A percentile compares a stretch with the other conserved stretches of the same genome.
Evolutionary conservation across 2,888 invertebrate species (phyloP).

Genomic region (Aelia acuminata): DNA sequence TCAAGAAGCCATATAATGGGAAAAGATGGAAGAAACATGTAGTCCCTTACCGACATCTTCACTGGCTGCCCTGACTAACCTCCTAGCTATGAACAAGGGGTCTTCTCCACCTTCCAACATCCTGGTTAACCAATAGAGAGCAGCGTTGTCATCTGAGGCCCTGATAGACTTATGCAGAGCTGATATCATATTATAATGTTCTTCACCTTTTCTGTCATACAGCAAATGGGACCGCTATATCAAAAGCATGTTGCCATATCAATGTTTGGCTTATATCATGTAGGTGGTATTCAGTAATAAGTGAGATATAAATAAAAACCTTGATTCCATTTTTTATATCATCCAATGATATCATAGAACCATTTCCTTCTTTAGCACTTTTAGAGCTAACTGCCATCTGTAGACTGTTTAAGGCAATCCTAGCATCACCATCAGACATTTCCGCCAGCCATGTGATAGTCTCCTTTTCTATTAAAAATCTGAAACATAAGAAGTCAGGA

Average conservation of each 20-base stretch:
- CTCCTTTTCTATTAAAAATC: slow-evolving; percentile 69
- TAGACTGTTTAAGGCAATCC: slow-evolving; percentile 82
- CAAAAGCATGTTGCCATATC: slow-evolving; percentile 29
- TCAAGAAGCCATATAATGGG: too few species aligned
- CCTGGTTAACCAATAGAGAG: slow-evolving; percentile 85
- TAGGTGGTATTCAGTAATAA: not conserved
- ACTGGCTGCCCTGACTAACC: slow-evolving; percentile 81
- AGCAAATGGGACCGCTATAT: slow-evolving; percentile 80
- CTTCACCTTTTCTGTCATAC: slow-evolving; percentile 85
- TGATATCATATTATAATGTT: slow-evolving; percentile 87
- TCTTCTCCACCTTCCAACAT: slow-evolving; percentile 87
- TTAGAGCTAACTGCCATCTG: slow-evolving; percentile 79
- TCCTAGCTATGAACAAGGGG: slow-evolving; percentile 82
- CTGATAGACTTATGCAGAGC: slow-evolving; percentile 88
- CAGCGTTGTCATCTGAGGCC: slow-evolving; percentile 84
- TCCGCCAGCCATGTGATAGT: slow-evolving; percentile 81
- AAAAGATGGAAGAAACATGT: not conserved
- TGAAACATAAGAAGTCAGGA: too few species aligned
- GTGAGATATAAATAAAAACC: slow-evolving; percentile 69
- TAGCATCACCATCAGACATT: slow-evolving; percentile 86
- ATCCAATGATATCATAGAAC: slow-evolving; percentile 73
- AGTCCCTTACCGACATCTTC: slow-evolving; percentile 80
- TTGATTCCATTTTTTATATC: slow-evolving; percentile 82
- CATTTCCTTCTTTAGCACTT: slow-evolving; percentile 66
- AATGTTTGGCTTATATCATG: not conserved